Conservation (phyloP, 2,797 vertebrate genomes). For the Chromis chromis region DNA sequence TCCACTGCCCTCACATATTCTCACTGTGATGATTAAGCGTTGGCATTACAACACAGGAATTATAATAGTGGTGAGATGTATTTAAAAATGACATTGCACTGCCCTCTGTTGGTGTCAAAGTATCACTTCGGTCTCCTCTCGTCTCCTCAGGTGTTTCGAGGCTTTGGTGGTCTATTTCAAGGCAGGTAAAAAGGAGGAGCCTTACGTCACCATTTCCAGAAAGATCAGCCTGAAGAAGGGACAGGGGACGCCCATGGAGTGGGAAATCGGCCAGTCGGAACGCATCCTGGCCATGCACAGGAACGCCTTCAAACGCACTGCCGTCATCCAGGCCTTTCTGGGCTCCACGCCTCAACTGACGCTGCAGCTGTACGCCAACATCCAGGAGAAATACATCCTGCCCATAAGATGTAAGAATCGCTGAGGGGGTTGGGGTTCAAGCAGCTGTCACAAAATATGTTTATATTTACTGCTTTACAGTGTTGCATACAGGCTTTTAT, state of each 20-base stretch:
- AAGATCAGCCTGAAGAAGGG: constrained; percentile 89
- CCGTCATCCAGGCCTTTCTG: constrained; percentile 96
- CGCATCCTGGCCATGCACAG: constrained; percentile 90
- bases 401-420: constrained; percentile 84
- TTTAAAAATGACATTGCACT: not conserved
- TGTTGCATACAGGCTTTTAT: not conserved
- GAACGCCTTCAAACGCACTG: constrained; percentile 95
- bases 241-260: constrained; percentile 86
- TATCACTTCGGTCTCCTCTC: not conserved
- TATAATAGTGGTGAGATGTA: not conserved
- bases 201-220: constrained; percentile 94
- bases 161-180: constrained; percentile 88
- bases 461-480: not conserved
- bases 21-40: not conserved
- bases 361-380: constrained; percentile 93
- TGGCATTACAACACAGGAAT: not conserved
- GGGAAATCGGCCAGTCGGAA: constrained; percentile 92
- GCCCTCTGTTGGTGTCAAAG: constrained; percentile 65
- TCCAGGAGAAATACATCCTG: constrained; percentile 89
- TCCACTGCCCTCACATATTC: not conserved
- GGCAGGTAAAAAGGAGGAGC: constrained; percentile 89
- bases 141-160: constrained; percentile 85
- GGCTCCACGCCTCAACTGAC: constrained; percentile 97
- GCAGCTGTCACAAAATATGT: not conserved
- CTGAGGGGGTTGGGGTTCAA: not conserved